Base-by-base conservation (phyloP, 2,888 invertebrate species). In the Danaus chrysippus region DNA sequence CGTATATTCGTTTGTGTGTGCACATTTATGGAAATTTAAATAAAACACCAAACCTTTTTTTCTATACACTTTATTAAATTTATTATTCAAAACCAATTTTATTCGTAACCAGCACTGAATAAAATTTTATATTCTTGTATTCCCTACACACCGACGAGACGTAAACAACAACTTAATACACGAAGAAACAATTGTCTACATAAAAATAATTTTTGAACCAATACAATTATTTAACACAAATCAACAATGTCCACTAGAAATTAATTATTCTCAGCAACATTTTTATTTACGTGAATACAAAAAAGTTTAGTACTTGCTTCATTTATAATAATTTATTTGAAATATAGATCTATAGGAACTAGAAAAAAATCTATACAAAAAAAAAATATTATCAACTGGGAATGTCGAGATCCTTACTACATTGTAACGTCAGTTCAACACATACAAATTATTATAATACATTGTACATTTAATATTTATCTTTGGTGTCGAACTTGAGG, bases 401-500 rank as follows among this genome's bases (percentile, higher is more conserved):
- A 89, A 89, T 87, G 88, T 87, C 81, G 87, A 89, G 84, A 87
- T 86, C 72, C 58, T 58, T 64, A 54, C 84, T 77, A 79, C 75
- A 73, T 73, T 61, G 59, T 63, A 63, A 60, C 67, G 68, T 71
- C 77, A 76, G 79, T 82, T 78, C 82, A 82, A 82, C 81, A 79
- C 78, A 66, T 59, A 71, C 70, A 70, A 71, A 71, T 70, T 57
- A 68, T 69, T 75, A 73, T 73, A 78, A 72, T 77, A 75, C 70
- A 74, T 76, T 78, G 80, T 85, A 79, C 77, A 58, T 56, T 56
- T 57, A 65, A 67, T 23, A 62, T 65, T 77, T 85, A 69, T 88
- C 90, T 90, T 90, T 90, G 90, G 90, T 83, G 88, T 81, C 86
- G 75, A 78, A 79, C 79, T 76, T 74, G 62, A 69, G 68, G 68